Conservation (phyloP, 2,888 invertebrate species). For the Neoitamus cyanurus region DNA sequence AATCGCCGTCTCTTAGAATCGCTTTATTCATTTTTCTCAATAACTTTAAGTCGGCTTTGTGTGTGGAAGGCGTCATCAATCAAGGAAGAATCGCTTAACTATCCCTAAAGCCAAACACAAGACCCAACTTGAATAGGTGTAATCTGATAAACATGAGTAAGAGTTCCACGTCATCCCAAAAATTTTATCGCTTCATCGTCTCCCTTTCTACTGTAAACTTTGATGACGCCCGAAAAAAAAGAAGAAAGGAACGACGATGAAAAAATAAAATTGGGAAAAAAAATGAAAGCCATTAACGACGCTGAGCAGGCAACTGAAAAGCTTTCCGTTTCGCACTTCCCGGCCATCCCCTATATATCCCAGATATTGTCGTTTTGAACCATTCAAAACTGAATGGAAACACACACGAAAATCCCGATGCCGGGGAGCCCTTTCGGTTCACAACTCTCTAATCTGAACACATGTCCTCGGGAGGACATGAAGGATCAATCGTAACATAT, state of each 20-base stretch:
- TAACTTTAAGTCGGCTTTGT: background rate
- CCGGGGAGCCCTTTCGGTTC: background rate
- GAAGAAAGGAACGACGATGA: background rate
- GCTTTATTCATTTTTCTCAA: background rate
- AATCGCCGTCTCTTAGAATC: background rate
- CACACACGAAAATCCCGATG: background rate
- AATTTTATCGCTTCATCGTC: slow-evolving; percentile 28
- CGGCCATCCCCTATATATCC: background rate
- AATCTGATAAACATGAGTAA: slow-evolving; percentile 31
- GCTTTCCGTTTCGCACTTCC: slow-evolving; percentile 3
- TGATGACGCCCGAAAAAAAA: slow-evolving; percentile 17
- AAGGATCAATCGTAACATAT: slow-evolving; percentile 21
- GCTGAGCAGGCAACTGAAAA: background rate
- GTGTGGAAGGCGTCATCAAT: background rate
- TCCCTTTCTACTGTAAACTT: slow-evolving; percentile 33
- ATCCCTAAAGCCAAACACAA: background rate
- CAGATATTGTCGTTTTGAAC: slow-evolving; percentile 1
- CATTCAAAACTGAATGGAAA: slow-evolving; percentile 10
- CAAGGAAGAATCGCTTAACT: background rate
- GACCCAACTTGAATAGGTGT: slow-evolving; percentile 28
- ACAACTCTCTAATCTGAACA: slow-evolving; percentile 15
- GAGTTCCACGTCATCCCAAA: slow-evolving; percentile 26
- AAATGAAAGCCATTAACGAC: slow-evolving; percentile 10
- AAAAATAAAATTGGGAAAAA: background rate
- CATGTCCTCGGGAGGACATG: slow-evolving; percentile 19